Base-by-base conservation (phyloP, 2,888 invertebrate species). In the Portevinia maculata region DNA sequence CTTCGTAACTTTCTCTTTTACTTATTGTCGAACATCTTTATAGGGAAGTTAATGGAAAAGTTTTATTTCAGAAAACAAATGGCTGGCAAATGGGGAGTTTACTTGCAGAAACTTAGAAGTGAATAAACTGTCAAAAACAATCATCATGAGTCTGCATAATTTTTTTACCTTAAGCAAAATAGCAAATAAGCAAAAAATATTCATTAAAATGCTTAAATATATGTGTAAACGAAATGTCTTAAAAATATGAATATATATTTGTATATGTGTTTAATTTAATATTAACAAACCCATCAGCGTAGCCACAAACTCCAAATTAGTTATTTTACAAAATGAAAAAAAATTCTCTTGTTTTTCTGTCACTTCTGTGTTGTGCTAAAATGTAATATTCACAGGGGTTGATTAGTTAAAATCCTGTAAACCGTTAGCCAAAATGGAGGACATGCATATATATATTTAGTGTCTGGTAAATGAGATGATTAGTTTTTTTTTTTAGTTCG, bases 291-390 rank as follows among this genome's bases (percentile, higher is more conserved):
- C 55, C 52, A 55, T 65, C 30, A 46, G 37, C 57, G 74, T 78
- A 69, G 85, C 85, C 86, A 86, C 85, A 85, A 85, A 85, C 86
- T 86, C 86, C 83, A 81, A 78, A 81, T 75, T 71, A 83, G 59
- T 60, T 50, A 55, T 24, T 17, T 41, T 37, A 67, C 44, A 60
- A 13, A 50, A 62, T 62, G 19, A 53, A 32, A 53, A 32, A 39
- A 15, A 62, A 32, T 44, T 13, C 19, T 13, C 9, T n/a, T 19
- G 11, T 5, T 34, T 50, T 15, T 48, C 24, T n/a, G 0, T 37
- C 32, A 17, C 15, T 39, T 32, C 41, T 17, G 21, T 34, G 48
- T 13, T 15, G 28, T 24, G 28, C 11, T 50, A 32, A 59, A 39
- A 32, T 59, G 6, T 39, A 15, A 8, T 55, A 21, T 65, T 50